These are phyloP conservation scores for Dromiciops gliroides DNA, from an alignment of 2,113 vertebrate species.

Conservation along the genomic window DNA sequence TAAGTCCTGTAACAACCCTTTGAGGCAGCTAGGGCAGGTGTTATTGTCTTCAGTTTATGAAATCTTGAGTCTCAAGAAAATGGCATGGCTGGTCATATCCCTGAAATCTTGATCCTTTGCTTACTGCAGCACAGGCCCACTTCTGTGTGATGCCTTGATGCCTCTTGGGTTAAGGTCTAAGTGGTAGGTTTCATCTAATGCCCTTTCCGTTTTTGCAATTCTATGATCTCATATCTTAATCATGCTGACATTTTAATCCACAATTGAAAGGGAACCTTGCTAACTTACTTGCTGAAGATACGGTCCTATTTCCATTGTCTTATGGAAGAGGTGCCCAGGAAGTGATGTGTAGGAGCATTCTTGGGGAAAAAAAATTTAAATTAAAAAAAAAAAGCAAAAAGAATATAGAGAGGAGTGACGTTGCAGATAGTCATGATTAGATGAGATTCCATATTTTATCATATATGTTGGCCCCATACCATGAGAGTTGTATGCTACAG, in stretches of 20 bases:
- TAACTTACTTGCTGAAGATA: neutral
- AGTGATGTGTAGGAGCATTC: neutral
- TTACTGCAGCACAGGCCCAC: neutral
- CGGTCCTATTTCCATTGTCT: neutral
- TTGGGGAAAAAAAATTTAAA: neutral
- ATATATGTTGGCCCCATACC: neutral
- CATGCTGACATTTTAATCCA: neutral
- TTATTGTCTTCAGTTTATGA: neutral
- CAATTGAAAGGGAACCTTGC: neutral
- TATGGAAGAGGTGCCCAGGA: neutral
- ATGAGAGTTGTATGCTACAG: neutral
- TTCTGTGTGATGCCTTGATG: neutral
- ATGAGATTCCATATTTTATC: slow-evolving; percentile 3
- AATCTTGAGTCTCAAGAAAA: neutral
- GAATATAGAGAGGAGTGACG: neutral
- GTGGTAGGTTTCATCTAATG: neutral
- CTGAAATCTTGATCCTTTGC: neutral
- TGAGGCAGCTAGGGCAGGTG: neutral
- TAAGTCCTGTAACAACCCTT: neutral
- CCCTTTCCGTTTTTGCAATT: neutral
- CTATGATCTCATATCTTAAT: neutral
- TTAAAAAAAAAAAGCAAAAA: neutral
- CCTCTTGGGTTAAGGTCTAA: neutral
- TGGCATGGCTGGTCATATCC: neutral
- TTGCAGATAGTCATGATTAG: neutral